These are phyloP conservation scores for Sebastes kiyomatsui DNA, from an alignment of 2,797 vertebrate genomes.

Conservation along the genomic window DNA sequence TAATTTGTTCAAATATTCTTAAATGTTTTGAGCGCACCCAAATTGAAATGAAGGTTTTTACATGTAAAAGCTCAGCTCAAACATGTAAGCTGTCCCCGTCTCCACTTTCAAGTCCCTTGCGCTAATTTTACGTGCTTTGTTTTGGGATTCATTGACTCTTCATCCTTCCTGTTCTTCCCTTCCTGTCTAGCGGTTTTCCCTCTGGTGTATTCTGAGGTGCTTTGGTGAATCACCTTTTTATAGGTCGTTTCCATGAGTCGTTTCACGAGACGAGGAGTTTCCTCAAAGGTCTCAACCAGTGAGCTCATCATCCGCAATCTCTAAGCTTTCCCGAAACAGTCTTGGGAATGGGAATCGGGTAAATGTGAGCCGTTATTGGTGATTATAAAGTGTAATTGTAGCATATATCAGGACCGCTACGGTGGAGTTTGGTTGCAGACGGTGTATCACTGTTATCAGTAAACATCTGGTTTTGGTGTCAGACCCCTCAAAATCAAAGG, in stretches of 20 bases:
- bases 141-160: conserved; percentile 45
- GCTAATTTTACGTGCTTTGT: conserved; percentile 35
- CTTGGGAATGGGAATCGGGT: neutral
- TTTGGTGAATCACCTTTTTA: conserved; percentile 49
- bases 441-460: conserved; percentile 17
- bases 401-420: neutral
- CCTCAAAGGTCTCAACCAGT: neutral
- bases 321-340: neutral
- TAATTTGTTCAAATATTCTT: neutral
- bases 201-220: conserved; percentile 32
- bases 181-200: conserved; percentile 35
- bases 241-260: conserved; percentile 11
- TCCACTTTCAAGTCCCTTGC: neutral
- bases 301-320: conserved; percentile 14
- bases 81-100: neutral
- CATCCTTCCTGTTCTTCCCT: conserved; percentile 60
- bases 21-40: rapidly evolving
- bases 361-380: neutral
- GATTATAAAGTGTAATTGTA: no score
- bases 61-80: neutral
- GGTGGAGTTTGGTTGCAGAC: neutral
- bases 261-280: conserved; percentile 25
- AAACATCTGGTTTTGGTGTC: conserved; percentile 62
- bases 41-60: neutral
- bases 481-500: conserved; percentile 44